Conservation (phyloP, 1,140 invertebrate genomes). For the Nomia melanderi region DNA sequence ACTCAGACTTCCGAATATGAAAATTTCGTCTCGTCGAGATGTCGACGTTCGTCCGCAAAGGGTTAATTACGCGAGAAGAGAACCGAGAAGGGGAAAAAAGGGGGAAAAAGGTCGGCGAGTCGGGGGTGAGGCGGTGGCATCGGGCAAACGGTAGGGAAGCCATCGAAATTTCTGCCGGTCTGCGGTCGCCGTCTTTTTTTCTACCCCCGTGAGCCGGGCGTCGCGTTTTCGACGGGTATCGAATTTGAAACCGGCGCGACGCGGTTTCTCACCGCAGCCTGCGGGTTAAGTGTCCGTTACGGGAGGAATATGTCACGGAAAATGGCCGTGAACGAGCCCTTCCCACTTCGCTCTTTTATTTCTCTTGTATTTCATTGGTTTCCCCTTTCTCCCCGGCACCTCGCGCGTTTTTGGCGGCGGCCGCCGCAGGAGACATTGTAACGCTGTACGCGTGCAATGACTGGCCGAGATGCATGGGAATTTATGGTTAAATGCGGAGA, state of each 20-base stretch:
- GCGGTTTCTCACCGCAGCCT: conserved; percentile 62
- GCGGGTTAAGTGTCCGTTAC: conserved; percentile 71
- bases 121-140: neutral
- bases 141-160: conserved; percentile 61
- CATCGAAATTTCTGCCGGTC: conserved; percentile 70
- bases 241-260: conserved; percentile 45
- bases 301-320: conserved; percentile 60
- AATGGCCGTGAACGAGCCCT: conserved; percentile 34
- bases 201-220: conserved; percentile 28
- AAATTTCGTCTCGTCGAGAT: too few species aligned
- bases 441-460: too few species aligned
- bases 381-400: neutral
- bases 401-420: too few species aligned
- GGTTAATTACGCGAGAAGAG: neutral
- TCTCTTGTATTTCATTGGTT: neutral
- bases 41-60: too few species aligned
- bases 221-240: conserved; percentile 51
- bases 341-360: neutral
- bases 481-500: too few species aligned
- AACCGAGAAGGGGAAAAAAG: too few species aligned
- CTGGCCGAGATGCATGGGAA: too few species aligned
- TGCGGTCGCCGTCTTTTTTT: conserved; percentile 62
- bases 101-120: neutral
- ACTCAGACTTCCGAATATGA: too few species aligned
- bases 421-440: too few species aligned